These are phyloP conservation scores for Scaptomyza hsui DNA, from an alignment of 1,140 invertebrate genomes.

Conservation along the genomic window DNA sequence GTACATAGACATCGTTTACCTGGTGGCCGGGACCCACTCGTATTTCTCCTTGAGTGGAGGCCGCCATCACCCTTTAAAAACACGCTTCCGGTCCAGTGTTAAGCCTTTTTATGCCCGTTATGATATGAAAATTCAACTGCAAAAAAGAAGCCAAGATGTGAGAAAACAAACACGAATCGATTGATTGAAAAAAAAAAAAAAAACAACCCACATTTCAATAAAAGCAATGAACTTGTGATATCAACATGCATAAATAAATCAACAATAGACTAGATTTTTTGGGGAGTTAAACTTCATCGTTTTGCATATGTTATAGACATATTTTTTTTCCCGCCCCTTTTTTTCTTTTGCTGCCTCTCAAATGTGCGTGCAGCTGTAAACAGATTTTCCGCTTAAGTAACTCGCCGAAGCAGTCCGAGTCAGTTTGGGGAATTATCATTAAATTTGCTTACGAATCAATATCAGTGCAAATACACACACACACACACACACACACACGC, in stretches of 20 bases:
- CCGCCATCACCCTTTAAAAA: slow-evolving; percentile 85
- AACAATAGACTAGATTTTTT: slow-evolving; percentile 22
- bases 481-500: slow-evolving; percentile 24
- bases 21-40: slow-evolving; percentile 97
- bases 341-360: slow-evolving; percentile 43
- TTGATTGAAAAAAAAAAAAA: slow-evolving; percentile 22
- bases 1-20: slow-evolving; percentile 89
- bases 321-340: slow-evolving; percentile 15
- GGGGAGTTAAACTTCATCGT: slow-evolving; percentile 63
- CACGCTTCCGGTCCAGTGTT: slow-evolving; percentile 84
- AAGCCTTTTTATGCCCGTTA: slow-evolving; percentile 84
- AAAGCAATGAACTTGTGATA: slow-evolving; percentile 61
- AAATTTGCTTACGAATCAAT: slow-evolving; percentile 82
- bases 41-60: slow-evolving; percentile 96
- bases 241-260: slow-evolving; percentile 77
- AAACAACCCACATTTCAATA: slow-evolving; percentile 50
- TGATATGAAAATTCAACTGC: slow-evolving; percentile 82
- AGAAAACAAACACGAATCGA: slow-evolving; percentile 33
- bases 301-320: slow-evolving; percentile 50
- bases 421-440: slow-evolving; percentile 65
- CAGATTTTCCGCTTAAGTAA: slow-evolving; percentile 81
- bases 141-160: slow-evolving; percentile 43
- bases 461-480: slow-evolving; percentile 64
- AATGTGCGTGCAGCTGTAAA: slow-evolving; percentile 83
- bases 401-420: slow-evolving; percentile 60